These are phyloP conservation scores for Crematogaster levior DNA, from an alignment of 2,888 invertebrate species.

Conservation along the genomic window DNA sequence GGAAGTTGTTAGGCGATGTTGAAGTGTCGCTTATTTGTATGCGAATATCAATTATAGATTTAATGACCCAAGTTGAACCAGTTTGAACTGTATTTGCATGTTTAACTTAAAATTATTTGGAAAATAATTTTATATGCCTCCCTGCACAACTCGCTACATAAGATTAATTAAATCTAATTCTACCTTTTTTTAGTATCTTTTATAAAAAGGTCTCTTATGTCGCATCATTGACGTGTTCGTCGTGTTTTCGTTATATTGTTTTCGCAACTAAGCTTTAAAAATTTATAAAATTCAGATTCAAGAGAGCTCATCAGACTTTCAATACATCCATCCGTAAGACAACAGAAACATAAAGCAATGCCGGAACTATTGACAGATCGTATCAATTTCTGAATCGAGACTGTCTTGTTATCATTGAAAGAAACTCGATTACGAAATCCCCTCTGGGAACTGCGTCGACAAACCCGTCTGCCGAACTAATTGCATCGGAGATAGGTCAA, in stretches of 20 bases:
- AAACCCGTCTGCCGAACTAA: constrained; percentile 54
- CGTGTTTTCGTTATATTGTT: no score
- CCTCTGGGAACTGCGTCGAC: constrained; percentile 21
- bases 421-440: constrained; percentile 32
- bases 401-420: constrained; percentile 24
- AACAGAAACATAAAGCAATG: neutral
- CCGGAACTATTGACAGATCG: neutral
- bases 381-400: constrained; percentile 4
- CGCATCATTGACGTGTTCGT: neutral
- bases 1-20: neutral
- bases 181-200: neutral
- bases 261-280: neutral
- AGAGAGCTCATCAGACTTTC: neutral
- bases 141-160: neutral
- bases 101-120: neutral
- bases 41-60: neutral
- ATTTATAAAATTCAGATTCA: constrained; percentile 7
- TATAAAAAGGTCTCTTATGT: neutral
- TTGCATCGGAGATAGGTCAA: constrained; percentile 65
- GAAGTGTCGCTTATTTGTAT: neutral
- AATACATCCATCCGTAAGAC: neutral
- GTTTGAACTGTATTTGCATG: neutral
- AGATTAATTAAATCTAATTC: neutral
- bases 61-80: neutral
- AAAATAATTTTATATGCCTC: neutral